phyloP scores from a whole-genome alignment of 1,140 invertebrate species.

The Acromyrmex heyeri region DNA sequence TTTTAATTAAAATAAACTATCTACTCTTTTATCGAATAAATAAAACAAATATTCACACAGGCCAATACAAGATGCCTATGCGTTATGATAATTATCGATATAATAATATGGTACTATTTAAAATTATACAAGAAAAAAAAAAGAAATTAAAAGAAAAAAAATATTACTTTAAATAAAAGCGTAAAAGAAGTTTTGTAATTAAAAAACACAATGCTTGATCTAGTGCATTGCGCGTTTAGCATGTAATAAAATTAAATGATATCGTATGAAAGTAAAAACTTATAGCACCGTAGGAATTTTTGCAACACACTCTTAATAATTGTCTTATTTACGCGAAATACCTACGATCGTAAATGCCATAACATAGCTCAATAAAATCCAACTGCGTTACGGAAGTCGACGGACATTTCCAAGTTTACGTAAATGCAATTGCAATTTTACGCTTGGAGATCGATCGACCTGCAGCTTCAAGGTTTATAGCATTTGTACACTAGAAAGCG shows the following conservation, averaged over 20 bases:
- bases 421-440: conserved; percentile 55
- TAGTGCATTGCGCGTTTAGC: not conserved
- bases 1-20: conserved; percentile 12
- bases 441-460: conserved; percentile 36
- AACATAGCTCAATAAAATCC: conserved; percentile 28
- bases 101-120: not conserved
- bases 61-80: not conserved
- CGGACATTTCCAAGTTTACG: conserved; percentile 44
- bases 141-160: not conserved
- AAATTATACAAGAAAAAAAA: not conserved
- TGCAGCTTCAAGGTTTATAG: conserved; percentile 20
- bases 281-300: not conserved
- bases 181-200: not conserved
- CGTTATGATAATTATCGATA: not conserved
- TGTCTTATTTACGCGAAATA: conserved; percentile 17
- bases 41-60: conserved; percentile 7
- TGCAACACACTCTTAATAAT: conserved; percentile 13
- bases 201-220: not conserved
- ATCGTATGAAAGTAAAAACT: conserved; percentile 13
- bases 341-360: not conserved
- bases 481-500: not conserved
- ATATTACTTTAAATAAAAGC: not conserved
- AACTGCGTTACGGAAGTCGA: conserved; percentile 5
- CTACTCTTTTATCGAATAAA: not conserved
- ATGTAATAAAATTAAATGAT: not conserved